Conservation (phyloP, 2,888 invertebrate species). For the Liopterus haemorrhoidalis region DNA sequence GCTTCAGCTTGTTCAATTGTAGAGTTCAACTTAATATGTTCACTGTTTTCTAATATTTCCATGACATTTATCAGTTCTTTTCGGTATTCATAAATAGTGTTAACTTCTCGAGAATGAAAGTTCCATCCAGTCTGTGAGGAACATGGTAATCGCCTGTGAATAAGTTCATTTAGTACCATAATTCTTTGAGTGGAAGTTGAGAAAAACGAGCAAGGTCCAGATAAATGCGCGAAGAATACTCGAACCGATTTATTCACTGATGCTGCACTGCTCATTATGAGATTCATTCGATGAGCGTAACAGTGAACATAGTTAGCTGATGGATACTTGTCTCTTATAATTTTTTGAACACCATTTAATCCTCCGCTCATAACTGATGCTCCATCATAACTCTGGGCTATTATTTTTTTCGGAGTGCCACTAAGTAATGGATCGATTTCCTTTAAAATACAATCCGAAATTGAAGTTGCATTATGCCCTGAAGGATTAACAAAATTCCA, state of each 20-base stretch:
- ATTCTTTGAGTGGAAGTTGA: constrained; percentile 10
- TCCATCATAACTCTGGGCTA: constrained; percentile 33
- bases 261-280: not conserved
- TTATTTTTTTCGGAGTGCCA: constrained; percentile 27
- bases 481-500: constrained; percentile 30
- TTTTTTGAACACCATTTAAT: not conserved
- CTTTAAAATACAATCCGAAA: constrained; percentile 27
- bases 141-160: constrained; percentile 4
- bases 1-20: constrained; percentile 5
- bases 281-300: not conserved
- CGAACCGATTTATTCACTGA: constrained; percentile 3
- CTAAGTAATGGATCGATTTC: constrained; percentile 17
- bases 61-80: constrained; percentile 10
- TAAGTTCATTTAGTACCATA: not conserved
- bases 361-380: constrained; percentile 13
- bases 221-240: constrained; percentile 3
- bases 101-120: constrained; percentile 13
- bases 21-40: not conserved
- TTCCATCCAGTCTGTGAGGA: constrained; percentile 6
- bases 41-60: constrained; percentile 5
- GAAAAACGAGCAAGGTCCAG: constrained; percentile 7
- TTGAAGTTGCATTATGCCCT: constrained; percentile 21
- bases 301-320: constrained; percentile 7
- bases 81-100: constrained; percentile 14
- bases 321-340: constrained; percentile 1